phyloP scores from a whole-genome alignment of 2,888 invertebrate species.

The Noctua pronuba region DNA sequence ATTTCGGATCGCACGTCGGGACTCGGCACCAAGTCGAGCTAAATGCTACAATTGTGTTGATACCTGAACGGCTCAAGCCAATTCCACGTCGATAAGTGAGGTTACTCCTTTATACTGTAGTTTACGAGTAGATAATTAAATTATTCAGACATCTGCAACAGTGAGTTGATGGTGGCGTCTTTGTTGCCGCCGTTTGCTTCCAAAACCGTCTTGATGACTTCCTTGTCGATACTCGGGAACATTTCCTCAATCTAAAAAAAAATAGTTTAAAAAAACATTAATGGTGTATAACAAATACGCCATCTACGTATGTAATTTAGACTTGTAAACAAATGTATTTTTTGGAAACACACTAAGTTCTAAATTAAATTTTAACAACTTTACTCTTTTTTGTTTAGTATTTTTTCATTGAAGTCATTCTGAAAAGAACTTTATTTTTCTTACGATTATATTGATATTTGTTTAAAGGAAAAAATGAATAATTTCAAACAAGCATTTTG shows the following conservation, averaged over 20 bases:
- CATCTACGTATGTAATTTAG: not conserved
- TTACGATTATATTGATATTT: not conserved
- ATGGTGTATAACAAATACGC: not conserved
- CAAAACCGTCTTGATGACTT: conserved; percentile 97
- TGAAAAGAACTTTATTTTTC: no score
- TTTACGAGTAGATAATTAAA: conserved; percentile 5
- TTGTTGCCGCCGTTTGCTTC: conserved; percentile 97
- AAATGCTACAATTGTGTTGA: not conserved
- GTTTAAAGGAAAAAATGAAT: not conserved
- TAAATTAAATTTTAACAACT: no score
- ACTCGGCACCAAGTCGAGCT: no score
- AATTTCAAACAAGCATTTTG: not conserved
- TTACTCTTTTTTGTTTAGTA: no score
- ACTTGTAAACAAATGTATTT: not conserved
- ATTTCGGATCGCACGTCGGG: not conserved
- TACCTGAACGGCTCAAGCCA: not conserved
- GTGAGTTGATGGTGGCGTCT: conserved; percentile 96
- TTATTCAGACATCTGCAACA: conserved; percentile 96
- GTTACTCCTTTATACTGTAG: not conserved
- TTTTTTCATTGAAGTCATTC: no score
- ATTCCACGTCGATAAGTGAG: not conserved
- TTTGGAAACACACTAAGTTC: not conserved
- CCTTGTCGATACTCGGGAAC: conserved; percentile 98
- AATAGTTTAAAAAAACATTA: no score
- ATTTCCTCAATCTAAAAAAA: conserved; percentile 99